Percentiles rank a stretch among this genome's conserved stretches.
These are phyloP conservation scores for Mythimna impura DNA, from an alignment of 2,888 invertebrate species.

Conservation along the genomic window DNA sequence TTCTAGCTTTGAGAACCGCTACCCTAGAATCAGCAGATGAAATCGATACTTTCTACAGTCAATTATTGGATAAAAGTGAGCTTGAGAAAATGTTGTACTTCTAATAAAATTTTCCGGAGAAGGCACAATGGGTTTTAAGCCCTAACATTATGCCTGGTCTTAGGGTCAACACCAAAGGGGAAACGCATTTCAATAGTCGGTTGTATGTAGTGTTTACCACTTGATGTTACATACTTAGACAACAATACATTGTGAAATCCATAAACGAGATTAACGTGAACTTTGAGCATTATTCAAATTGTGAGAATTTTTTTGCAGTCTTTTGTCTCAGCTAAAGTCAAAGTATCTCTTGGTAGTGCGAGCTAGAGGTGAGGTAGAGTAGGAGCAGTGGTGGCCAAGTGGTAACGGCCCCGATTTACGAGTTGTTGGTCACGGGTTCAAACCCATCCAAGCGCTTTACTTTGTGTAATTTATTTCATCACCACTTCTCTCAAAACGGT, in stretches of 20 bases:
- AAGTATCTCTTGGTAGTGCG: neutral
- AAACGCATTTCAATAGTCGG: neutral
- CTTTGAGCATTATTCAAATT: neutral
- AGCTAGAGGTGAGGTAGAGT: too few relatives aligned
- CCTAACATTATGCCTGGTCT: conserved; percentile 44
- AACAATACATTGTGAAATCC: conserved; percentile 4
- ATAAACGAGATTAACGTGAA: neutral
- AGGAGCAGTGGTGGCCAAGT: too few relatives aligned
- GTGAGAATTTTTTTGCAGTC: neutral
- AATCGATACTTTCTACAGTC: conserved; percentile 66
- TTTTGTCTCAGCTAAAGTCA: neutral
- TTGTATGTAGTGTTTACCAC: conserved; percentile 36
- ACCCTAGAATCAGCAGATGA: conserved; percentile 42
- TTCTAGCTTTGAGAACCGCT: neutral
- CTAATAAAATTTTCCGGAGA: conserved; percentile 25
- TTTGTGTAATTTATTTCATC: too few relatives aligned
- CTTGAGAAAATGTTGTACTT: conserved; percentile 52
- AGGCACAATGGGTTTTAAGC: conserved; percentile 30
- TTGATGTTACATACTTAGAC: conserved; percentile 5
- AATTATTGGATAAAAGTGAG: conserved; percentile 62
- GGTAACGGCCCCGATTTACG: too few relatives aligned
- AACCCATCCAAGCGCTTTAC: too few relatives aligned
- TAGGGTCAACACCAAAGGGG: conserved; percentile 25
- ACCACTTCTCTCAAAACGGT: too few relatives aligned
- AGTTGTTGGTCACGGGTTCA: too few relatives aligned